A percentile compares a stretch with the other conserved stretches of the same genome.
phyloP scores from a whole-genome alignment of 2,888 invertebrate genomes.

The Platycheirus rosarum region DNA sequence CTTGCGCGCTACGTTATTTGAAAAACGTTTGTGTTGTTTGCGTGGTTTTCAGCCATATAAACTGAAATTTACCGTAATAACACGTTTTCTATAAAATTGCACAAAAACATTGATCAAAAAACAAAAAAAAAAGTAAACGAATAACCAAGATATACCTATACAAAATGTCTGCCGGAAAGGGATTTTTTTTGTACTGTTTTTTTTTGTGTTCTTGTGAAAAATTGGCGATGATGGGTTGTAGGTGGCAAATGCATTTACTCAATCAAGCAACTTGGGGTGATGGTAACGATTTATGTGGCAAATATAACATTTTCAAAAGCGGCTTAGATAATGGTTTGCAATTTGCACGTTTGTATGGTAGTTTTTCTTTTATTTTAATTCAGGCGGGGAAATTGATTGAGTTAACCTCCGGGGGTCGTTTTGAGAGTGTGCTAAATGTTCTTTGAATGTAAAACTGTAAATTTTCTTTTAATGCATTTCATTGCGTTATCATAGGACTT shows the following conservation, averaged over 20 bases:
- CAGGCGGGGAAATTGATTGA: constrained; percentile 18
- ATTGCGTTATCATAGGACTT: background rate
- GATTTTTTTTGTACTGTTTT: constrained; percentile 10
- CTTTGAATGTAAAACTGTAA: constrained; percentile 13
- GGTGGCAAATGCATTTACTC: constrained; percentile 60
- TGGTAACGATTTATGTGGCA: constrained; percentile 58
- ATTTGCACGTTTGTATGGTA: constrained; percentile 50
- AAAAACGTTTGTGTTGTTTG: constrained; percentile 63
- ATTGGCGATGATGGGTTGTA: constrained; percentile 53
- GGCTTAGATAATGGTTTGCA: constrained; percentile 58
- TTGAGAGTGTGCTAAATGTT: constrained; percentile 23
- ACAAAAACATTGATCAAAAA: constrained; percentile 57
- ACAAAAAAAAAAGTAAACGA: no score
- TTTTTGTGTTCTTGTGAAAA: constrained; percentile 25
- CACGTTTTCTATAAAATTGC: constrained; percentile 67
- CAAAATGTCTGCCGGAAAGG: constrained; percentile 68
- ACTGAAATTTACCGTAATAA: constrained; percentile 61
- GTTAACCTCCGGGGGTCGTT: constrained; percentile 5
- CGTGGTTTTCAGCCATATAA: constrained; percentile 66
- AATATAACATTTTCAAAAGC: constrained; percentile 34
- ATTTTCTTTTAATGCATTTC: constrained; percentile 24
- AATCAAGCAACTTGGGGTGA: constrained; percentile 4
- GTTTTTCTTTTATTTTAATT: background rate
- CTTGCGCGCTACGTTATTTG: constrained; percentile 60
- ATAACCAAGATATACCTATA: no score